Evolutionary conservation across 2,888 invertebrate species (phyloP).

Genomic region (Trachelus iudaicus): DNA sequence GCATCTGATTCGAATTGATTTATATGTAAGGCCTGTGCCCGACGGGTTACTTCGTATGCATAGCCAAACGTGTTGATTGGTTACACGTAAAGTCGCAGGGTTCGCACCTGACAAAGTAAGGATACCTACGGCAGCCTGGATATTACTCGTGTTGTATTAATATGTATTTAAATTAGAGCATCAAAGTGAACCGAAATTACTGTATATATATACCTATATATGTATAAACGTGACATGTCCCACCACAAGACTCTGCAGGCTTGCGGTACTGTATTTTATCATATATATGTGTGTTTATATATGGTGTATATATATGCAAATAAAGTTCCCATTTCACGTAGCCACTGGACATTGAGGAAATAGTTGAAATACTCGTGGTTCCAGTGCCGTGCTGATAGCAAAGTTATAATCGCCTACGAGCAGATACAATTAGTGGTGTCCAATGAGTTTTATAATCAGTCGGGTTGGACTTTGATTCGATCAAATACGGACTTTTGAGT

Average conservation of each 20-base stretch:
- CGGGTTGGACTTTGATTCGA: neutral
- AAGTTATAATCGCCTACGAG: neutral
- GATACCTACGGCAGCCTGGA: constrained; percentile 8
- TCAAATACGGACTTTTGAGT: neutral
- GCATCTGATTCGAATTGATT: constrained; percentile 38
- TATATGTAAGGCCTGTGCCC: constrained; percentile 23
- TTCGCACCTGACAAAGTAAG: constrained; percentile 13
- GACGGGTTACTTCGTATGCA: constrained; percentile 48
- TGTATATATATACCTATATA: constrained; percentile 10
- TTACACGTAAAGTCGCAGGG: constrained; percentile 40
- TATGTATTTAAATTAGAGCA: constrained; percentile 57
- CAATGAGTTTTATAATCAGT: neutral
- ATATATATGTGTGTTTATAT: neutral
- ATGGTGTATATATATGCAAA: neutral
- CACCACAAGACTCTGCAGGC: neutral
- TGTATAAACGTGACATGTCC: neutral
- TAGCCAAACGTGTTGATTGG: constrained; percentile 48
- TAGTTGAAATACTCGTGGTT: neutral
- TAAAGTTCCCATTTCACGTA: neutral
- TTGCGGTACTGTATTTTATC: neutral
- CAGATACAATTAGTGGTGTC: neutral
- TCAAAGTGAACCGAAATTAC: constrained; percentile 52
- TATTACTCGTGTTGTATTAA: constrained; percentile 54
- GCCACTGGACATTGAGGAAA: neutral
- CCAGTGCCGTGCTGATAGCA: neutral